Base-by-base conservation (phyloP, 2,797 vertebrate genomes). In the Chromis chromis region DNA sequence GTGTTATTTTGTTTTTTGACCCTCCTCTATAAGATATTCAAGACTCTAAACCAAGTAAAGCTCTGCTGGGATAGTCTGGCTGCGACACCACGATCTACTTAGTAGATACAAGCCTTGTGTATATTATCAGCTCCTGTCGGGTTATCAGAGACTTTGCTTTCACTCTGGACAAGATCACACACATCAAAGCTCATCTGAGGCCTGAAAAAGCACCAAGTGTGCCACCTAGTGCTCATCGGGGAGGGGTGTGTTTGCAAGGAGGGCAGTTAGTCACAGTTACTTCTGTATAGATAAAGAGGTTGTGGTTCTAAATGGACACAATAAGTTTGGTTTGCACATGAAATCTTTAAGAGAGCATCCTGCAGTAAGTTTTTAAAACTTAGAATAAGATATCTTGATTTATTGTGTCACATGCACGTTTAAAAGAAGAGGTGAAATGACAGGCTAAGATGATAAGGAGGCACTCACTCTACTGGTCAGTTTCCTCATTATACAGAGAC, bases 211-310 rank as follows among this genome's bases (percentile, higher is more conserved):
- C 70, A 48, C 14, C 77, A 73, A 78, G 77, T 42, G 76, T 76
- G 87, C 88, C 91, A 83, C 74, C 91, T 90, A 80, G 86, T 81
- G 91, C 1, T 14, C 13, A 61, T 14, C 3, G 3, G 31, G 11
- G 21, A 31, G 60, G 28, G 65, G 0, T 49, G 19, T 7, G 2
- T 4, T 1, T 10, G 11, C 27, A 42, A 21, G 2, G 14, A 1
- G n/a, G 10, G 12, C 12, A 9, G 21, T 25, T 25, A 25, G 25
- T 25, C 50, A 24, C 17, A 17, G 7, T 48, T 5, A 13, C 6
- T 3, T 10, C 21, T 57, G 58, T 46, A 31, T 12, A 55, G 17
- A 61, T 3, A 13, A 66, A 57, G 31, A 57, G 21, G 9, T 14
- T 8, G 3, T 5, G 22, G 13, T 48, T 33, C 2, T 19, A 12